Percentiles rank a stretch among this genome's conserved stretches.
Conservation (phyloP, 2,888 invertebrate genomes). For the Nebria brevicollis region DNA sequence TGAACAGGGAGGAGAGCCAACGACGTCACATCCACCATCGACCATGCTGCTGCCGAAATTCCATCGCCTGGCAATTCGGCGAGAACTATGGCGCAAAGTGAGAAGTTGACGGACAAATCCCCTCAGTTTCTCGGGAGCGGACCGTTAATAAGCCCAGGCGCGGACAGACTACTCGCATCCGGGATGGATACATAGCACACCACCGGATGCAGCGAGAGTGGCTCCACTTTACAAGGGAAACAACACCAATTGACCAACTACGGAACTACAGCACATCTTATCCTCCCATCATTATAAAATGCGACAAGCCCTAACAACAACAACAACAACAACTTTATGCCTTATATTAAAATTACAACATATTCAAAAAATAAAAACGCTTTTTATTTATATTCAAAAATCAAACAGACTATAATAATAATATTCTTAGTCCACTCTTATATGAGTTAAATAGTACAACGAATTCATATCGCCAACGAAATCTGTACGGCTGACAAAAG, state of each 20-base stretch:
- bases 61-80: too few species aligned
- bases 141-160: conserved; percentile 8
- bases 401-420: too few species aligned
- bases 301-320: not conserved
- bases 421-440: too few species aligned
- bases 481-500: too few species aligned
- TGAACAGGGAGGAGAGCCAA: not conserved
- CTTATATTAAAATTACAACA: too few species aligned
- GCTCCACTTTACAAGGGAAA: conserved; percentile 18
- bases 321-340: not conserved
- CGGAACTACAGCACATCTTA: not conserved
- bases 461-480: too few species aligned
- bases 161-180: conserved; percentile 9
- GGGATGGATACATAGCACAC: not conserved
- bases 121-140: not conserved
- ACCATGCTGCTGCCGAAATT: too few species aligned
- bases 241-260: conserved; percentile 13
- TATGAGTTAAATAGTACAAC: too few species aligned
- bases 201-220: conserved; percentile 11
- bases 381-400: too few species aligned
- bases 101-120: conserved; percentile 15
- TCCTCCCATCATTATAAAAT: not conserved
- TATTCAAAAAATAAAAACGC: too few species aligned
- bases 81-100: not conserved
- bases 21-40: not conserved